These are phyloP conservation scores for Remorina albescens DNA, from an alignment of 2,797 vertebrate genomes.

Conservation along the genomic window DNA sequence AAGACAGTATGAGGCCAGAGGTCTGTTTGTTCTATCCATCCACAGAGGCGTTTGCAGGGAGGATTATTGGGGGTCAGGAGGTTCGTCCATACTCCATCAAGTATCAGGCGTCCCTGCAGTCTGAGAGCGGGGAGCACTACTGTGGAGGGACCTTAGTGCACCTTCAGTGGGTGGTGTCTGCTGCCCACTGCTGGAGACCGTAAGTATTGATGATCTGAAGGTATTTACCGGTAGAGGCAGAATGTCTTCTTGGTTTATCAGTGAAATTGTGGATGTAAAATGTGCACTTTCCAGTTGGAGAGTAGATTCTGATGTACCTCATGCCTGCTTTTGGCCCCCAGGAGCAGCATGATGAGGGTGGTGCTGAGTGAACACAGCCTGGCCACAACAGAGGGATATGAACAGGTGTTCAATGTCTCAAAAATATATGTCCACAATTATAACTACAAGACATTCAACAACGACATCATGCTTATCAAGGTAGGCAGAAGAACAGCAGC, in stretches of 20 bases:
- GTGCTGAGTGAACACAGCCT: constrained; percentile 82
- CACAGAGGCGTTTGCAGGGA: constrained; percentile 58
- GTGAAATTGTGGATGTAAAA: neutral
- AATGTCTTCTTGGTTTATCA: no score
- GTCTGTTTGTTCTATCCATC: neutral
- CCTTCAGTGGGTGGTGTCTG: constrained; percentile 83
- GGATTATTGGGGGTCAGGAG: constrained; percentile 85
- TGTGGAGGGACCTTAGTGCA: constrained; percentile 83
- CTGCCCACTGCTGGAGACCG: constrained; percentile 88
- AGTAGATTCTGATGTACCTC: neutral
- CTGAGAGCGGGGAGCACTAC: constrained; percentile 62
- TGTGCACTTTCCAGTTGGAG: neutral
- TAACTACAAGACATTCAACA: constrained; percentile 73
- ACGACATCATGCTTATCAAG: constrained; percentile 86
- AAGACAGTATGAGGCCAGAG: no score
- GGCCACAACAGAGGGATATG: constrained; percentile 65
- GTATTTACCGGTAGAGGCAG: neutral
- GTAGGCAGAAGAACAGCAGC: constrained; percentile 52
- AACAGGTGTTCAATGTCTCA: constrained; percentile 77
- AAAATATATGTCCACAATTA: constrained; percentile 57
- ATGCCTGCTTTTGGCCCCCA: constrained; percentile 43
- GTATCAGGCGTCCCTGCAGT: constrained; percentile 81
- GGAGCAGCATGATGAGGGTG: constrained; percentile 69
- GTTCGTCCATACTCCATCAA: constrained; percentile 79
- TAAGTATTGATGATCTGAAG: constrained; percentile 65